Evolutionary conservation across 2,113 vertebrate genomes (phyloP).

Genomic region (Thinocorus orbignyianus): DNA sequence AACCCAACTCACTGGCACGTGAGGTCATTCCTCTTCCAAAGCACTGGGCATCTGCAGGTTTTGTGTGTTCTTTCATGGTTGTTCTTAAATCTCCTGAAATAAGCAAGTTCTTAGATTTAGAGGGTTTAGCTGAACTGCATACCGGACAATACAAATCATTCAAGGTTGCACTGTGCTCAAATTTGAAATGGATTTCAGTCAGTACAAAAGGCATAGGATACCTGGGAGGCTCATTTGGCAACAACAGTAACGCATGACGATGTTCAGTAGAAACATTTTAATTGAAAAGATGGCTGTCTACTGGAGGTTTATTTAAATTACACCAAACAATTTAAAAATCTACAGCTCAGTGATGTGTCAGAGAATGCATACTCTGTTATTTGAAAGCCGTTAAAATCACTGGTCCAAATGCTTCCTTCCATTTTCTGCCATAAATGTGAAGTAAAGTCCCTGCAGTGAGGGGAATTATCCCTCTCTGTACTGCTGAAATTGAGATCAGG

Average conservation of each 20-base stretch:
- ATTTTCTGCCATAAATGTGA: not conserved
- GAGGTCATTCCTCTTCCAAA: not conserved
- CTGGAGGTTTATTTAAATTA: slow-evolving; percentile 40
- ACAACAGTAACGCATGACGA: not conserved
- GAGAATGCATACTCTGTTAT: not conserved
- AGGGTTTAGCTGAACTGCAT: not conserved
- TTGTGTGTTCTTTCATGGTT: not conserved
- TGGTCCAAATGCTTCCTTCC: not conserved
- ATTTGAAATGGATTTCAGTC: not conserved
- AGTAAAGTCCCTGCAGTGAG: not conserved
- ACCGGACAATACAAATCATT: not conserved
- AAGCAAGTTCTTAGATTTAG: not conserved
- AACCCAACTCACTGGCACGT: not conserved
- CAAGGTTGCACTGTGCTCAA: not conserved
- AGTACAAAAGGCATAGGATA: not conserved
- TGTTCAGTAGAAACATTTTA: slow-evolving; percentile 24
- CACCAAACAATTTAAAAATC: slow-evolving; percentile 37
- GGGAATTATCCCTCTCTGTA: not conserved
- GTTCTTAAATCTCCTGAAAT: not conserved
- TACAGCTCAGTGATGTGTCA: not conserved
- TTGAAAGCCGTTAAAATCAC: not conserved
- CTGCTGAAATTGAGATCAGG: not conserved
- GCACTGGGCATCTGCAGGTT: not conserved
- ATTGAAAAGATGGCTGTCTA: not conserved
- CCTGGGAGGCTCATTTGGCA: slow-evolving; percentile 1